These are phyloP conservation scores for Poeciliopsis retropinna DNA, from an alignment of 2,113 vertebrate species.

Conservation along the genomic window DNA sequence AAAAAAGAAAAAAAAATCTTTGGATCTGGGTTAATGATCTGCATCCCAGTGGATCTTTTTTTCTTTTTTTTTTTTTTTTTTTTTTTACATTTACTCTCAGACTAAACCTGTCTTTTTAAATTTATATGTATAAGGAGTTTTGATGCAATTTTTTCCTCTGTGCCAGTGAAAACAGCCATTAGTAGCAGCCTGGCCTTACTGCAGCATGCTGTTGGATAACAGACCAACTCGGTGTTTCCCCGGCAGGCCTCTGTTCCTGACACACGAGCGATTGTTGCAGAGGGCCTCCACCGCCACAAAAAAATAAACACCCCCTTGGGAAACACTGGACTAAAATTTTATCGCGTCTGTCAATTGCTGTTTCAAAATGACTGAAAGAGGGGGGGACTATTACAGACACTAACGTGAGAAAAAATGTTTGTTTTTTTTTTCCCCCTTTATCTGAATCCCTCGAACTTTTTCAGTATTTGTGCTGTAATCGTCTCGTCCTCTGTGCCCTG, in stretches of 20 bases:
- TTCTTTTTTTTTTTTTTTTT: background rate
- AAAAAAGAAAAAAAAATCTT: constrained; percentile 37
- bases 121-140: constrained; percentile 10
- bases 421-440: constrained; percentile 19
- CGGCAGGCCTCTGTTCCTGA: constrained; percentile 12
- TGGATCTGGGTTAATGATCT: constrained; percentile 63
- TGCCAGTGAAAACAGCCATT: constrained; percentile 65
- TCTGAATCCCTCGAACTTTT: constrained; percentile 46
- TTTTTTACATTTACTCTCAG: constrained; percentile 38
- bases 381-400: constrained; percentile 28
- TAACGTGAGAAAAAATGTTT: constrained; percentile 30
- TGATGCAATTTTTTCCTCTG: constrained; percentile 36
- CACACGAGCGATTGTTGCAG: constrained; percentile 44
- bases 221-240: constrained; percentile 43
- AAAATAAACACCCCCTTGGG: constrained; percentile 43
- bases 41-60: constrained; percentile 38
- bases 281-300: constrained; percentile 51
- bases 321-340: constrained; percentile 71
- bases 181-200: constrained; percentile 50
- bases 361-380: constrained; percentile 21
- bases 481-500: constrained; percentile 56
- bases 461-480: constrained; percentile 65
- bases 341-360: constrained; percentile 49
- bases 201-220: constrained; percentile 11
- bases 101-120: constrained; percentile 32